These are phyloP conservation scores for Drosophila yooni DNA, from an alignment of 2,888 invertebrate species.

Conservation along the genomic window DNA sequence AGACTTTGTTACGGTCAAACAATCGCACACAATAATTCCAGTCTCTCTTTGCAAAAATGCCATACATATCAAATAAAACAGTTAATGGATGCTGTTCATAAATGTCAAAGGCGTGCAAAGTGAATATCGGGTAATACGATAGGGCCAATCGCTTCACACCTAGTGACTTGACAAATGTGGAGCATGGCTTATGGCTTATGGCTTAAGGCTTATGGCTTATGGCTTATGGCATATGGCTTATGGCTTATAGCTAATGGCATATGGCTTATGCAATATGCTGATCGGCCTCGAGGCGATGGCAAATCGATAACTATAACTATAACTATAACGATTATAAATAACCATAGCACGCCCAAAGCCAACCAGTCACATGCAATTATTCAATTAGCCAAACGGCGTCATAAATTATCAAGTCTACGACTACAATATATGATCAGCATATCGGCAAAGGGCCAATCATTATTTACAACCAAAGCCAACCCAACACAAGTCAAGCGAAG, in stretches of 20 bases:
- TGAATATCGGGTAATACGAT: slow-evolving; percentile 57
- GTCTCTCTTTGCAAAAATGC: neutral
- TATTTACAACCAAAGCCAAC: slow-evolving; percentile 4
- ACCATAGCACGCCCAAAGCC: slow-evolving; percentile 55
- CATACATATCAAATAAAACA: slow-evolving; percentile 1
- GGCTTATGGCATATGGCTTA: slow-evolving; percentile 36
- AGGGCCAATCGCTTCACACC: slow-evolving; percentile 52
- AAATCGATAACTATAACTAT: slow-evolving; percentile 38
- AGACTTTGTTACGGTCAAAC: slow-evolving; percentile 5
- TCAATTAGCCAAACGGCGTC: slow-evolving; percentile 79
- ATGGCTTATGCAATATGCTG: slow-evolving; percentile 61
- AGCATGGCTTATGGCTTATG: slow-evolving; percentile 46
- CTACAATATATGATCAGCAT: slow-evolving; percentile 14
- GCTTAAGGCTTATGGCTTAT: slow-evolving; percentile 49
- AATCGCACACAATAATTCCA: slow-evolving; percentile 22
- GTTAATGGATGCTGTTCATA: slow-evolving; percentile 30
- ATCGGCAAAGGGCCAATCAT: slow-evolving; percentile 37
- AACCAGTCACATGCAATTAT: slow-evolving; percentile 76
- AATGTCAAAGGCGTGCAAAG: slow-evolving; percentile 53
- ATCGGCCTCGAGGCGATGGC: slow-evolving; percentile 38
- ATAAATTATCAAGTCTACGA: slow-evolving; percentile 76
- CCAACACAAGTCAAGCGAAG: slow-evolving; percentile 19
- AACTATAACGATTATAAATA: slow-evolving; percentile 41
- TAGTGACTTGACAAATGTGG: slow-evolving; percentile 39
- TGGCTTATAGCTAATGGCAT: slow-evolving; percentile 41